Percentiles rank a stretch among this genome's conserved stretches.
phyloP scores from a whole-genome alignment of 1,140 invertebrate species.

The Argopecten irradians region DNA sequence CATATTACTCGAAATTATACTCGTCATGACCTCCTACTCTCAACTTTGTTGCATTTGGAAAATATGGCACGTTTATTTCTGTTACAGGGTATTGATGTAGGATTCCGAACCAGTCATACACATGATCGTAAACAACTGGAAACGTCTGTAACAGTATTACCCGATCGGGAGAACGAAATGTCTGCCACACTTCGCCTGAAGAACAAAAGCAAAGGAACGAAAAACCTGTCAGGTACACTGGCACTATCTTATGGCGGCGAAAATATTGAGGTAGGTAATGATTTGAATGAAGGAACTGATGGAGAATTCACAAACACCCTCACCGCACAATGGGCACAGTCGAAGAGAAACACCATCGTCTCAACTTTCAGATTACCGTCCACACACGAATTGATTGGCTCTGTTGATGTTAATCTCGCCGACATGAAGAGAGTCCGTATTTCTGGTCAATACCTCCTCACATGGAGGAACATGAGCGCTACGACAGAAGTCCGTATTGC shows the following conservation, averaged over 20 bases:
- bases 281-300: slow-evolving; percentile 33
- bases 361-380: slow-evolving; percentile 5
- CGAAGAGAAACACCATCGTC: slow-evolving; percentile 32
- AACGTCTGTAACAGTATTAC: slow-evolving; percentile 29
- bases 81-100: slow-evolving; percentile 47
- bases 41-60: too few species aligned
- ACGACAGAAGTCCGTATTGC: not conserved
- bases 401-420: slow-evolving; percentile 35
- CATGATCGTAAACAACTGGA: slow-evolving; percentile 49
- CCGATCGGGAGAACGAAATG: slow-evolving; percentile 39
- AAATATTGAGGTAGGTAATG: slow-evolving; percentile 30
- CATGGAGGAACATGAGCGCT: not conserved
- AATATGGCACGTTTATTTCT: too few species aligned
- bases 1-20: too few species aligned
- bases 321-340: slow-evolving; percentile 34
- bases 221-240: slow-evolving; percentile 31
- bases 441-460: not conserved
- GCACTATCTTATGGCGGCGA: slow-evolving; percentile 32
- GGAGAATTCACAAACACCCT: slow-evolving; percentile 38
- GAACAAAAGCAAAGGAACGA: slow-evolving; percentile 38
- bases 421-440: slow-evolving; percentile 30
- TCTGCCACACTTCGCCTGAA: slow-evolving; percentile 32
- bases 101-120: slow-evolving; percentile 41
- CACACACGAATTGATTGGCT: slow-evolving; percentile 26
- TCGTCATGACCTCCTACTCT: too few species aligned